phyloP scores from a whole-genome alignment of 2,113 vertebrate species.

The Bujurquina vittata region DNA sequence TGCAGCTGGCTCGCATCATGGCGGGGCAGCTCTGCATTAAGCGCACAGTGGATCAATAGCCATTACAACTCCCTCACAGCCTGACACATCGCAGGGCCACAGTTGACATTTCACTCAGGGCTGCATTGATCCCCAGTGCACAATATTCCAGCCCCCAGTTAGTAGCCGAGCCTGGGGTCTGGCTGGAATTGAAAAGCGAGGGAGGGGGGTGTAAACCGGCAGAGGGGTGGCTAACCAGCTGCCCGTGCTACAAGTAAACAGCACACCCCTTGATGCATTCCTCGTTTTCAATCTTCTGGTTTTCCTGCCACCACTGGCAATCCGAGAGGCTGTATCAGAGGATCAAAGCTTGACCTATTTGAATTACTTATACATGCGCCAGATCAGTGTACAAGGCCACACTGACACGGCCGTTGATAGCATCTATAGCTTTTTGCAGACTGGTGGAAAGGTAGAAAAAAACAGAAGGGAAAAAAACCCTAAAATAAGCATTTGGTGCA shows the following conservation, averaged over 20 bases:
- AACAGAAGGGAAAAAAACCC: not conserved
- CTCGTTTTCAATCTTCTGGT: slow-evolving; percentile 87
- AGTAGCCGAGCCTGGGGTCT: slow-evolving; percentile 88
- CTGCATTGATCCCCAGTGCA: slow-evolving; percentile 95
- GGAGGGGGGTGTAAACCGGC: slow-evolving; percentile 70
- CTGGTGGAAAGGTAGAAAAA: slow-evolving; percentile 74
- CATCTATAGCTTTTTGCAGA: slow-evolving; percentile 88
- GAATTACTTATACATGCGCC: slow-evolving; percentile 63
- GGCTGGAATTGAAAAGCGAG: slow-evolving; percentile 91
- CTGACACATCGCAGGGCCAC: slow-evolving; percentile 95
- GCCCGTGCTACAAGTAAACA: slow-evolving; percentile 90
- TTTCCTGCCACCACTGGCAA: slow-evolving; percentile 87
- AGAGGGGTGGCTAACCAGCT: slow-evolving; percentile 86
- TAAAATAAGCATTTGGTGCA: slow-evolving; percentile 68
- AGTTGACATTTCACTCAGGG: slow-evolving; percentile 96
- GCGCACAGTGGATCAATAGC: slow-evolving; percentile 98
- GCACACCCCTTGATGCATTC: slow-evolving; percentile 85
- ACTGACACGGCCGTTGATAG: slow-evolving; percentile 91
- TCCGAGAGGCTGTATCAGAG: slow-evolving; percentile 80
- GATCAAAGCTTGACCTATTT: slow-evolving; percentile 84
- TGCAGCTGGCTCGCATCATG: slow-evolving; percentile 90
- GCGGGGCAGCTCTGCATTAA: slow-evolving; percentile 92
- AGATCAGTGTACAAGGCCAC: slow-evolving; percentile 75
- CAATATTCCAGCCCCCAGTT: slow-evolving; percentile 95
- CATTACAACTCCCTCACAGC: slow-evolving; percentile 99